A percentile compares a stretch with the other conserved stretches of the same genome.
phyloP scores from a whole-genome alignment of 2,888 invertebrate species.

The Marronus borbonicus region DNA sequence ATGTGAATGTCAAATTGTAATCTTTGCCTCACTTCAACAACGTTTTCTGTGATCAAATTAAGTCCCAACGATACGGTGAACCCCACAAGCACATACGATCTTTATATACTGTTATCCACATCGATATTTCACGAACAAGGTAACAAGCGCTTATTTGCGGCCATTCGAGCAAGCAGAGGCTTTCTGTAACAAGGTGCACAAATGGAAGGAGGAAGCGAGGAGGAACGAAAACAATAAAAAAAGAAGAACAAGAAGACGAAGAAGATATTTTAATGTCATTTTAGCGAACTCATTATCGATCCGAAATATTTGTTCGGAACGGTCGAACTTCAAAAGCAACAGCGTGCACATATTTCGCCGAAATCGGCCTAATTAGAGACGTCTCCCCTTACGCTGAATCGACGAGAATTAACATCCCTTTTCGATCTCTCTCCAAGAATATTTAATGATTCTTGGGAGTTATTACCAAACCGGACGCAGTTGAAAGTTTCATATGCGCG shows the following conservation, averaged over 20 bases:
- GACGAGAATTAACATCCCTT: background rate
- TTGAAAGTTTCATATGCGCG: no score
- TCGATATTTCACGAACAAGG: background rate
- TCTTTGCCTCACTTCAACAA: no score
- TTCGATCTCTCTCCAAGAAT: background rate
- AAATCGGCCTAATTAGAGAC: constrained; percentile 32
- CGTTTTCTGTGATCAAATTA: no score
- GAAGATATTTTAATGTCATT: constrained; percentile 28
- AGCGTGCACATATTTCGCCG: constrained; percentile 12
- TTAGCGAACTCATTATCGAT: constrained; percentile 18
- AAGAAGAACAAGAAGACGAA: background rate
- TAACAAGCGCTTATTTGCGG: background rate
- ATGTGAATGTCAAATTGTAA: no score
- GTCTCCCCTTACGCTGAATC: background rate
- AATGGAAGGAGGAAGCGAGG: no score
- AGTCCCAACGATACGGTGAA: no score
- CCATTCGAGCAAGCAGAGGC: background rate
- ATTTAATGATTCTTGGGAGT: background rate
- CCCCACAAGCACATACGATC: no score
- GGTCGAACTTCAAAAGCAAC: constrained; percentile 22
- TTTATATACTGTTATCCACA: background rate
- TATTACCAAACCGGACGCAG: no score
- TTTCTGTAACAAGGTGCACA: no score
- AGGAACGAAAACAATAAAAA: background rate
- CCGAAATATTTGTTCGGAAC: constrained; percentile 24